Conservation (phyloP, 2,797 vertebrate species). For the Pogonophryne albipinna region DNA sequence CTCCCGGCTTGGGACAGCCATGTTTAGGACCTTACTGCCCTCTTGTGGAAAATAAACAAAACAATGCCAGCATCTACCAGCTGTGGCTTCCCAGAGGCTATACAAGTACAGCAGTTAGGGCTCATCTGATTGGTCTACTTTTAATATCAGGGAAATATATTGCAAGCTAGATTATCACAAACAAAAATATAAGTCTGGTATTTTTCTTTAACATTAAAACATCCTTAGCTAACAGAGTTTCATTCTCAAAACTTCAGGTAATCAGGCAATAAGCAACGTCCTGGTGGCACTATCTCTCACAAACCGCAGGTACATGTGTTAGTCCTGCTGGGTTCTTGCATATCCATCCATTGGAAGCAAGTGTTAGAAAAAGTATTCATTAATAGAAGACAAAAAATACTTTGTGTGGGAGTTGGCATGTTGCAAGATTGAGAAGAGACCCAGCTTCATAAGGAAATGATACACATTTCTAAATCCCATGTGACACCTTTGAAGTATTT, state of each 20-base stretch:
- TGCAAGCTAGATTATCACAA: neutral
- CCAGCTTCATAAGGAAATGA: neutral
- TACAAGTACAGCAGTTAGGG: conserved; percentile 25
- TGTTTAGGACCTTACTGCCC: conserved; percentile 75
- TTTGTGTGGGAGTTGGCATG: neutral
- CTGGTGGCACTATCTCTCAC: neutral
- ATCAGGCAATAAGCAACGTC: neutral
- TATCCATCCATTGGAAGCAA: neutral
- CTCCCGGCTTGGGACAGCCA: conserved; percentile 25
- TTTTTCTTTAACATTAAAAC: conserved; percentile 3
- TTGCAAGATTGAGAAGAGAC: neutral
- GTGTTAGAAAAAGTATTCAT: neutral
- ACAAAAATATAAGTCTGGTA: neutral
- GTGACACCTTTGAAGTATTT: neutral
- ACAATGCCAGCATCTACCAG: conserved; percentile 28
- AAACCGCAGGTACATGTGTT: neutral
- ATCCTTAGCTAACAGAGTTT: neutral
- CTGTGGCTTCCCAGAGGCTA: conserved; percentile 21
- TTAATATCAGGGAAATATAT: neutral
- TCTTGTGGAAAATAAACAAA: conserved; percentile 70
- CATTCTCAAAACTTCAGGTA: neutral
- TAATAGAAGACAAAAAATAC: neutral
- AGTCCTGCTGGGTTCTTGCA: neutral
- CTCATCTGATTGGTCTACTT: conserved; percentile 13
- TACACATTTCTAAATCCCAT: neutral